phyloP scores from a whole-genome alignment of 2,888 invertebrate genomes.

The Smittia sp. region DNA sequence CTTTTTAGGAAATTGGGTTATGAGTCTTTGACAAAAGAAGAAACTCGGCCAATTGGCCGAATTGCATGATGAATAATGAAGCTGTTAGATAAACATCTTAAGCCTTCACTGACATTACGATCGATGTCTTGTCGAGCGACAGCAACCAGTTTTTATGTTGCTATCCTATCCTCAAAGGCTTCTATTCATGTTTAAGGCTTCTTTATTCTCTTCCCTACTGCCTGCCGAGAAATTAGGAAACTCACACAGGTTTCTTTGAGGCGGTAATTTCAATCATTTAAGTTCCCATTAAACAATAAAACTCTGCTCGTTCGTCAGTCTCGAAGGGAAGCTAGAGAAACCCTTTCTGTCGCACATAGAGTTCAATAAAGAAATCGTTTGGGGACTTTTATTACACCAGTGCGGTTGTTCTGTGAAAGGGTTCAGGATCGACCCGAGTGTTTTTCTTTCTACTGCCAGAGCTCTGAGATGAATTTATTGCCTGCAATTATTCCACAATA shows the following conservation, averaged over 20 bases:
- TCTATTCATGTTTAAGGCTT: slow-evolving; percentile 23
- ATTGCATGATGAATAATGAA: slow-evolving; percentile 8
- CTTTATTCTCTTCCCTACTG: background rate
- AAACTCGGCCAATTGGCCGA: background rate
- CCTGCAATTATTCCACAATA: slow-evolving; percentile 28
- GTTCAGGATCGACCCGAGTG: background rate
- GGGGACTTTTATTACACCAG: slow-evolving; percentile 4
- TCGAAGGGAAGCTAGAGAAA: background rate
- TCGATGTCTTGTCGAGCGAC: background rate
- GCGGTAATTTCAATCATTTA: slow-evolving; percentile 41
- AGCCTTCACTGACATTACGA: slow-evolving; percentile 15
- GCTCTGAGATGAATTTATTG: slow-evolving; percentile 10
- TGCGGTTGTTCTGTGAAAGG: slow-evolving; percentile 23
- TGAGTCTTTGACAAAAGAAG: background rate
- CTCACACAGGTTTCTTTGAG: slow-evolving; percentile 31
- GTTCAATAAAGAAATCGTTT: slow-evolving; percentile 24
- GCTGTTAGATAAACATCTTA: slow-evolving; percentile 34
- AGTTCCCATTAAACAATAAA: slow-evolving; percentile 37
- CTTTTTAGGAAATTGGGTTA: slow-evolving; percentile 15
- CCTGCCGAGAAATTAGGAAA: background rate
- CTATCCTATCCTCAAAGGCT: background rate
- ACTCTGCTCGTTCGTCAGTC: background rate
- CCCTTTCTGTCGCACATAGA: slow-evolving; percentile 18
- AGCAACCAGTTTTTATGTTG: background rate
- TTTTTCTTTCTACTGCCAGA: background rate